These are phyloP conservation scores for Dryobotodes eremita DNA, from an alignment of 2,888 invertebrate species.

Conservation along the genomic window DNA sequence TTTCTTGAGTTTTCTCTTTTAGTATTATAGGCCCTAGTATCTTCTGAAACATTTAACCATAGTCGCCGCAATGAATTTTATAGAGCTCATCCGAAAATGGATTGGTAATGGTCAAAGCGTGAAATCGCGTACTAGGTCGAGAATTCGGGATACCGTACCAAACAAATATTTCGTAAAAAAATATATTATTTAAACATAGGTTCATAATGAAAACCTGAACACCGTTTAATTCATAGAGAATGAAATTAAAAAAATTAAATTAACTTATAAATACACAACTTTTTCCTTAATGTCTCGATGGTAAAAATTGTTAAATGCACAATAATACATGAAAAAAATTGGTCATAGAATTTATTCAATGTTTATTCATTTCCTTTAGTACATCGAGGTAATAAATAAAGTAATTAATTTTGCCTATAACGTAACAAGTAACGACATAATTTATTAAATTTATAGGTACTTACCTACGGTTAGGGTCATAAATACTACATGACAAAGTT, in stretches of 20 bases:
- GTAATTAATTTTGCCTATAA: constrained; percentile 11
- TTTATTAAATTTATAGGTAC: constrained; percentile 17
- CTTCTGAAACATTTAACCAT: background rate
- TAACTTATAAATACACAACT: no score
- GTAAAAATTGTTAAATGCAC: no score
- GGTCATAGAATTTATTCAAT: background rate
- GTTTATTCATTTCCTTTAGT: background rate
- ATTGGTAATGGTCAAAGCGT: background rate
- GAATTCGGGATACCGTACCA: background rate
- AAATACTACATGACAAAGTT: constrained; percentile 26
- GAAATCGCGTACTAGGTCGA: background rate
- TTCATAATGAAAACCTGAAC: background rate
- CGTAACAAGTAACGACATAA: constrained; percentile 6
- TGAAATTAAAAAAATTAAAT: background rate
- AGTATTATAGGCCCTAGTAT: background rate
- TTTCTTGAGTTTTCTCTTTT: no score
- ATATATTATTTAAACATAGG: background rate
- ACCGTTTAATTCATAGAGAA: background rate
- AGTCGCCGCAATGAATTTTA: background rate
- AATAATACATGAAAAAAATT: background rate
- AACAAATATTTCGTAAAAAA: background rate
- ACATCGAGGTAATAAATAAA: background rate
- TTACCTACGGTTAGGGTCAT: background rate
- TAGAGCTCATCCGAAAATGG: background rate
- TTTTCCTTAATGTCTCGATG: no score